phyloP scores from a whole-genome alignment of 2,113 vertebrate species.

The Prionailurus viverrinus region DNA sequence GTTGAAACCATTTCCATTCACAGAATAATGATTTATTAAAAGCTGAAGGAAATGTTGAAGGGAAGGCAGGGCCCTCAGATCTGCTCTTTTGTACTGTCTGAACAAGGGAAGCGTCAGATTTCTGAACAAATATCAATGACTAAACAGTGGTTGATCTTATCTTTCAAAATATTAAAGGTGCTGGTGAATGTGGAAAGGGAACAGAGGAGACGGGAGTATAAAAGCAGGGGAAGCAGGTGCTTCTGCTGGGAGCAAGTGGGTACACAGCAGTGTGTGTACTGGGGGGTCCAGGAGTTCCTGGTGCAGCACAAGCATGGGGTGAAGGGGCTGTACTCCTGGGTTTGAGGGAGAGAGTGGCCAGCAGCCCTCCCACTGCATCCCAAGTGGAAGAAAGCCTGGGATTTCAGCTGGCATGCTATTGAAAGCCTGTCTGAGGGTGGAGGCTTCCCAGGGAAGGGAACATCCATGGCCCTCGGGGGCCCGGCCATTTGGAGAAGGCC shows the following conservation, averaged over 20 bases:
- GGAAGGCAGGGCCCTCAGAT: conserved; percentile 76
- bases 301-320: too few species aligned
- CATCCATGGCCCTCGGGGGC: not conserved
- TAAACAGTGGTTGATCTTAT: conserved; percentile 27
- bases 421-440: not conserved
- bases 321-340: not conserved
- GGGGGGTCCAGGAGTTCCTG: not conserved
- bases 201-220: fast-evolving
- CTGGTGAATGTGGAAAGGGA: not conserved
- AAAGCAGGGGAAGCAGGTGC: not conserved
- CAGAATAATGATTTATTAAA: conserved; percentile 78
- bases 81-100: conserved; percentile 60
- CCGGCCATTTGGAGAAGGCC: not conserved
- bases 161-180: not conserved
- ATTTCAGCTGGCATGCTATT: not conserved
- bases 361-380: not conserved
- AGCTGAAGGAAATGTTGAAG: conserved; percentile 61
- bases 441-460: not conserved
- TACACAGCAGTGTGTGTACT: too few species aligned
- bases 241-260: not conserved
- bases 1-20: conserved; percentile 79
- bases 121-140: conserved; percentile 30
- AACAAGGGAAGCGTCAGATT: conserved; percentile 22
- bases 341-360: not conserved
- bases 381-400: not conserved